Base-by-base conservation (phyloP, 1,140 invertebrate genomes). In the Drosophila persimilis region DNA sequence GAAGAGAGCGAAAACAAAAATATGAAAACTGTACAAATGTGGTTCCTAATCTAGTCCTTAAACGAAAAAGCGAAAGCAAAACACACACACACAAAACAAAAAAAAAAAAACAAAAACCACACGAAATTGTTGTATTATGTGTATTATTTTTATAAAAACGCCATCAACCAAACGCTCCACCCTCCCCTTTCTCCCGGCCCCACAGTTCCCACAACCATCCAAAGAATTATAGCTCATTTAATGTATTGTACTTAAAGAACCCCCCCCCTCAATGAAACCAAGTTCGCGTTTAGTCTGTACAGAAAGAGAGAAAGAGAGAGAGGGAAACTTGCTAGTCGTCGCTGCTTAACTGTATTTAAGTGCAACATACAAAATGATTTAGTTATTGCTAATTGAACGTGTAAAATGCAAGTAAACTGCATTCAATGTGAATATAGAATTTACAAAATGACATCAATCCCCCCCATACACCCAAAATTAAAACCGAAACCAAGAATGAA, bases 21-120 rank as follows among this genome's bases (percentile, higher is more conserved):
- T 13, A 77, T 66, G 69, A 72, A 90, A 74, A 90, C 65, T 90
- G 89, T 89, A 90, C 85, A 89, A 89, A 90, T 89, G 85, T 88
- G 84, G 89, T 90, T 90, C 89, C 89, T 90, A 90, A 89, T 89
- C 89, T 90, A 90, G 89, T 90, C 89, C 81, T 77, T 73, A 80
- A 85, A 51, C 63, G 51, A 35, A 58, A 59, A 50, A 31, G 22
- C 41, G 7, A 47, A 43, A 17, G 13, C 15, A 44, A 58, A 53
- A 58, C 59, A 57, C 50, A 55, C 20, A 55, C 20, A 15, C 31
- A 29, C 6, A 41, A 46, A 48, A 41, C 24, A 39, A 58, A 15
- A 15, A 15, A 7, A 48, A 35, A 64, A 22, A 3, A 61, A 26
- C 24, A 43, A 31, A 41, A 50, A 6, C 11, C 35, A 39, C 35